These are phyloP conservation scores for Eulemur mongoz DNA, from an alignment of 2,797 vertebrate species.

Conservation along the genomic window DNA sequence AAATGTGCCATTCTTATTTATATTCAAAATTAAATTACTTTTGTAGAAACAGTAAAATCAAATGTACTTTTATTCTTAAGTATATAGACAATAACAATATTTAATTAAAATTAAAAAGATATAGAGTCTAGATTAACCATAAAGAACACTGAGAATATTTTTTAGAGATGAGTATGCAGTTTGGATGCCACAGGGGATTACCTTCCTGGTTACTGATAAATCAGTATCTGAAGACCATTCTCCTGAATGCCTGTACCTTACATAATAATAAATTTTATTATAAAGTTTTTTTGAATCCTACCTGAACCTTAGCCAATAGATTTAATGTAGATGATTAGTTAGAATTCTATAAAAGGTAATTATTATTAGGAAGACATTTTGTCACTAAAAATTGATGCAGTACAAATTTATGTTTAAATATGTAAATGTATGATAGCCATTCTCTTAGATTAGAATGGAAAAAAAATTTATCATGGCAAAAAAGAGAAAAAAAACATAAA, in stretches of 20 bases:
- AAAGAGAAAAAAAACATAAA: not conserved
- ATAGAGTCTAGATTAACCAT: not conserved
- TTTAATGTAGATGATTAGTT: not conserved
- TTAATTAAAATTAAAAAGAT: constrained; percentile 1
- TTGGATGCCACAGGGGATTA: accelerated
- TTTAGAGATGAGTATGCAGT: not conserved
- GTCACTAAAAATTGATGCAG: not conserved
- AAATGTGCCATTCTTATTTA: not conserved
- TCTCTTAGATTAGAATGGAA: not conserved
- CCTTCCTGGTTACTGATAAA: not conserved
- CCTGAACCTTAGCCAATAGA: not conserved
- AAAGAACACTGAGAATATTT: not conserved
- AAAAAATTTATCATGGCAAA: not conserved
- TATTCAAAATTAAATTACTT: not conserved
- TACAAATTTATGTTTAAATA: not conserved
- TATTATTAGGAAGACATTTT: not conserved
- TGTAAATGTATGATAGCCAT: not conserved
- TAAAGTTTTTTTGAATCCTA: not conserved
- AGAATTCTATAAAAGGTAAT: not conserved
- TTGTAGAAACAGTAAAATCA: not conserved
- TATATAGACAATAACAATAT: not conserved
- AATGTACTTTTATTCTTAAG: not conserved
- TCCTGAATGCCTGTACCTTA: not conserved
- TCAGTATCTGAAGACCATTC: not conserved
- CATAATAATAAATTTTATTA: not conserved